Base-by-base conservation (phyloP, 2,797 vertebrate genomes). In the Salarias fasciatus region DNA sequence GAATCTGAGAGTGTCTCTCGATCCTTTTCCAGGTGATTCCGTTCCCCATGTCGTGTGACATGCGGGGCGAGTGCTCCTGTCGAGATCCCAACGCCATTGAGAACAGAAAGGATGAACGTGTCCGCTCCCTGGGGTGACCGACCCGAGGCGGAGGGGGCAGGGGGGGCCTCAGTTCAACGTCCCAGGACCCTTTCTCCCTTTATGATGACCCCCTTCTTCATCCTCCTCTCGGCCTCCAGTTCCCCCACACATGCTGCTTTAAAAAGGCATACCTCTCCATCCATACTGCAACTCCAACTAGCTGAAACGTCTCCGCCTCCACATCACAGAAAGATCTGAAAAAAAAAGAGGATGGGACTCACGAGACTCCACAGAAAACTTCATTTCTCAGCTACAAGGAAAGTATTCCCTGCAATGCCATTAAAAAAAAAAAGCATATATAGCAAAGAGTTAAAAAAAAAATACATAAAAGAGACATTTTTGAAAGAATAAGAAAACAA, bases 1-100 rank as follows among this genome's bases (percentile, higher is more conserved):
- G 3, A 2, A 24, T 24, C 18, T 24, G 18, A 24, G 18, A 18
- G 24, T 24, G 18, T 24, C 18, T 24, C 18, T 24, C 18, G 24
- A 24, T 29, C 73, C 37, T 13, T 59, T 11, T 74, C 15, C 66
- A 99, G 98, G 97, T 99, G 82, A 96, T 95, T 56, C 96, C 96
- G 0, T 99, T 99, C 77, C 97, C 97, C 45, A 95, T 96, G 93
- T 97, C 95, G 59, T 99, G 98, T 70, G 95, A 99, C 85, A 87
- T 94, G 14, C 92, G 94, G 80, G 93, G 93, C 58, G 96, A 98
- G 47, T 99, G 98, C 71, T 95, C 97, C 82, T 99, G 98, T 73
- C 93, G 95, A 71, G 97, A 99, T 76, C 95, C 96, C 38, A 92
- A 93, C 0, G 95, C 97, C 50, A 87, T 93, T 47, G 97, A 99